phyloP scores from a whole-genome alignment of 2,888 invertebrate species.

The Drosophila macrospina region DNA sequence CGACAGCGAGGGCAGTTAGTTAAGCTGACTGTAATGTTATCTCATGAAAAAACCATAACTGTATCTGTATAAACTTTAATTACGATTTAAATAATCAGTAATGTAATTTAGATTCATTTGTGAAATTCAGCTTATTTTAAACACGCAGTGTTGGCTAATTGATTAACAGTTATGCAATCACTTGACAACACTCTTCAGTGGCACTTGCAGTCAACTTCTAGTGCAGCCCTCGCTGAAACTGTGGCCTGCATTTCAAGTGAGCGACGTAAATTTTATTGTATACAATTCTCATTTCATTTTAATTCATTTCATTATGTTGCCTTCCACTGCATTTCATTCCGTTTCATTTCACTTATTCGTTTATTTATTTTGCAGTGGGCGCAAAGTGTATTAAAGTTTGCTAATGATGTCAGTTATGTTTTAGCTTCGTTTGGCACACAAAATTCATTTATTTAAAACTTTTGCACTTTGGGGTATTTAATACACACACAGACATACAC shows the following conservation, averaged over 20 bases:
- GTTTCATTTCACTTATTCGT: constrained; percentile 24
- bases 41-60: too few species aligned
- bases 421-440: constrained; percentile 46
- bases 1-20: constrained; percentile 25
- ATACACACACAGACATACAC: constrained; percentile 26
- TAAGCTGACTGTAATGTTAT: constrained; percentile 2
- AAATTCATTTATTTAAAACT: constrained; percentile 75
- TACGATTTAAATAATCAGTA: too few species aligned
- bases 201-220: neutral
- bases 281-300: constrained; percentile 44
- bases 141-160: too few species aligned
- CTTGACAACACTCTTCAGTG: too few species aligned
- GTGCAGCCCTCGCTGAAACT: constrained; percentile 8
- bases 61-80: too few species aligned
- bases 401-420: constrained; percentile 81
- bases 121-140: too few species aligned
- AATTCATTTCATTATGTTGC: constrained; percentile 33
- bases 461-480: constrained; percentile 66
- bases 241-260: constrained; percentile 31
- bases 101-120: too few species aligned
- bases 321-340: too few species aligned
- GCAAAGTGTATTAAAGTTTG: constrained; percentile 75
- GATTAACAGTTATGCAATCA: too few species aligned
- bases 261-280: constrained; percentile 52
- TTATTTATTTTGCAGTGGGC: constrained; percentile 52